Base-by-base conservation (phyloP, 2,888 invertebrate genomes). In the Deroplatys truncata region DNA sequence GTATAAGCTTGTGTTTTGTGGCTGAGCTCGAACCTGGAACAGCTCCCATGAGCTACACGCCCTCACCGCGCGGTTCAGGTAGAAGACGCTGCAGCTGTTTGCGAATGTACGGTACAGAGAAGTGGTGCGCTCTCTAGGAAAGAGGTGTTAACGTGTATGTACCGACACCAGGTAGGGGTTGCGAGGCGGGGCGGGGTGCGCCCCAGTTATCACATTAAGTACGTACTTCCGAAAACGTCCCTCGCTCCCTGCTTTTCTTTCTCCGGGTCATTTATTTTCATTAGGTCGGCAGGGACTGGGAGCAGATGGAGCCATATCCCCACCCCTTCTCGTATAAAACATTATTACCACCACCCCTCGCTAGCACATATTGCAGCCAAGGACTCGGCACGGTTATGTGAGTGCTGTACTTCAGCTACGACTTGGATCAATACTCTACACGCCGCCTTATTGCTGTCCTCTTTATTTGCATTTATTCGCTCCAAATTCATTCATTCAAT, bases 291-390 rank as follows among this genome's bases (percentile, higher is more conserved):
- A 43, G 43, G 43, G 87, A 87, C 82, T 25, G 87, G 82, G 31
- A 87, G 82, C 87, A 87, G 87, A 87, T 87, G 87, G 87, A 87
- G 87, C 87, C 87, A 87, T 87, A 82, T 87, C 87, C 87, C 87
- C 84, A n/a, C 49, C 25, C 85, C 31, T 35, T 85, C 85, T 86
- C 29, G 83, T 87, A 87, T 87, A 87, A 87, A 87, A 43, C 87
- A 87, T 87, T 87, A 87, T 87, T 87, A 87, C 82, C 83, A 86
- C 87, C 20, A 72, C 56, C 56, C 87, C 83, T 83, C 87, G 35
- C 87, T 83, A 82, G 35, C 56, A 56, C 72, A 86, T 86, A 86
- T 86, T 86, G 72, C 86, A 86, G 86, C 29, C 85, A 49, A 72
- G 56, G 56, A 72, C 56, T 72, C 56, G 20, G 56, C 56, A 72